Evolutionary conservation across 2,113 vertebrate species (phyloP).

Genomic region (Rhea americana): DNA sequence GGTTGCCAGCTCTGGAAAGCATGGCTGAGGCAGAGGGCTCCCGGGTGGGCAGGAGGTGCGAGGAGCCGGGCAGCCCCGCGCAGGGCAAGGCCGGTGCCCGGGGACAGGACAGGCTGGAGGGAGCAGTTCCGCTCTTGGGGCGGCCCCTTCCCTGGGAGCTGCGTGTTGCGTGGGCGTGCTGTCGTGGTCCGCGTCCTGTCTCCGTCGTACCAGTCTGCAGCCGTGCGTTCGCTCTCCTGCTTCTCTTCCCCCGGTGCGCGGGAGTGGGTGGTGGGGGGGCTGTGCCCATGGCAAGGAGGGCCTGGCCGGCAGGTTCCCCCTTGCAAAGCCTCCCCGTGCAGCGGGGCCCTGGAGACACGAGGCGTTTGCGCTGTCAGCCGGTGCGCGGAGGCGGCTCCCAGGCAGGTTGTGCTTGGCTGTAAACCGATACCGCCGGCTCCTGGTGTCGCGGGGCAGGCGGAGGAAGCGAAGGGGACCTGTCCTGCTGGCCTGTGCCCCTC

Average conservation of each 20-base stretch:
- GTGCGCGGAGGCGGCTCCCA: no score
- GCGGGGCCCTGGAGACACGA: no score
- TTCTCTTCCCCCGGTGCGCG: background rate
- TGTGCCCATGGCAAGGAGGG: no score
- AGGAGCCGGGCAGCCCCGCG: no score
- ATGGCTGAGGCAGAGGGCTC: background rate
- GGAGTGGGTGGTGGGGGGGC: no score
- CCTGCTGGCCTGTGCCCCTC: no score
- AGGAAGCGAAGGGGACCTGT: background rate
- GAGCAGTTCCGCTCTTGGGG: background rate
- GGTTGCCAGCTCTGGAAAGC: background rate
- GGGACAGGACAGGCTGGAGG: background rate
- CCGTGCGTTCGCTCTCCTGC: background rate
- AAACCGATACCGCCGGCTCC: background rate
- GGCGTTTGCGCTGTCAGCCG: no score
- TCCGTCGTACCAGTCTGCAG: background rate
- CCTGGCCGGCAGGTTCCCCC: no score
- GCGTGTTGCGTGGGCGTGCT: fast-evolving
- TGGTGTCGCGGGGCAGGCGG: background rate
- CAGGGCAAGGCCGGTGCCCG: background rate
- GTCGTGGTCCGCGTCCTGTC: background rate
- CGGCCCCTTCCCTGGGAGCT: background rate
- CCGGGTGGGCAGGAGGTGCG: background rate
- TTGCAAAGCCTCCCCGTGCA: no score
- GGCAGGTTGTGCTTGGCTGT: background rate